phyloP scores from a whole-genome alignment of 2,113 vertebrate species.

The Entomyzon cyanotis region DNA sequence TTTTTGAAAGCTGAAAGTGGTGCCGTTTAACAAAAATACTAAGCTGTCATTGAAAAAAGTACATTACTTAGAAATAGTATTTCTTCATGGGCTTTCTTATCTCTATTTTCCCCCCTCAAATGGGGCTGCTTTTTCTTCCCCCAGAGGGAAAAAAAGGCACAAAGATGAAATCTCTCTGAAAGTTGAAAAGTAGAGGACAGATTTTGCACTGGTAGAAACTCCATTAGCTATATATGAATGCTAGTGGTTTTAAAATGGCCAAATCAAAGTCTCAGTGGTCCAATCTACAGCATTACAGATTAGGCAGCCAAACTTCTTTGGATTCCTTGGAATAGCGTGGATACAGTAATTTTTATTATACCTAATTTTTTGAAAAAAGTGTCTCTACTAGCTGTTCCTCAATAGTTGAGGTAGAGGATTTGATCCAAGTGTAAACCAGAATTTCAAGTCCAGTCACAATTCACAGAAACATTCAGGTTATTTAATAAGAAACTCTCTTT shows the following conservation, averaged over 20 bases:
- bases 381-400: background rate
- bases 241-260: background rate
- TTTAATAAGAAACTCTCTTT: background rate
- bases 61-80: slow-evolving; percentile 53
- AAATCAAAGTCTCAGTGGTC: background rate
- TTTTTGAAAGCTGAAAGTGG: slow-evolving; percentile 73
- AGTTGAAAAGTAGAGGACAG: slow-evolving; percentile 9
- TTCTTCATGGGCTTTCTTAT: slow-evolving; percentile 43
- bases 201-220: background rate
- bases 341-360: background rate
- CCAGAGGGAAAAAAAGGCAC: background rate
- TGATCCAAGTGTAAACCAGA: background rate
- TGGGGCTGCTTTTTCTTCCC: background rate
- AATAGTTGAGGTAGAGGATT: background rate
- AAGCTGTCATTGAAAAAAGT: slow-evolving; percentile 63
- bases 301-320: background rate
- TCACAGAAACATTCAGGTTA: background rate
- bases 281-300: background rate
- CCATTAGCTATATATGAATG: background rate
- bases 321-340: rapidly evolving
- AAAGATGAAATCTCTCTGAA: slow-evolving; percentile 22
- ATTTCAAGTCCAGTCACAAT: background rate
- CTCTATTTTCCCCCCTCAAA: slow-evolving; percentile 31
- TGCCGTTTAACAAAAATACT: slow-evolving; percentile 76
- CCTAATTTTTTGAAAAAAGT: background rate